Conservation (phyloP, 2,113 vertebrate genomes). For the Lagopus leucura region DNA sequence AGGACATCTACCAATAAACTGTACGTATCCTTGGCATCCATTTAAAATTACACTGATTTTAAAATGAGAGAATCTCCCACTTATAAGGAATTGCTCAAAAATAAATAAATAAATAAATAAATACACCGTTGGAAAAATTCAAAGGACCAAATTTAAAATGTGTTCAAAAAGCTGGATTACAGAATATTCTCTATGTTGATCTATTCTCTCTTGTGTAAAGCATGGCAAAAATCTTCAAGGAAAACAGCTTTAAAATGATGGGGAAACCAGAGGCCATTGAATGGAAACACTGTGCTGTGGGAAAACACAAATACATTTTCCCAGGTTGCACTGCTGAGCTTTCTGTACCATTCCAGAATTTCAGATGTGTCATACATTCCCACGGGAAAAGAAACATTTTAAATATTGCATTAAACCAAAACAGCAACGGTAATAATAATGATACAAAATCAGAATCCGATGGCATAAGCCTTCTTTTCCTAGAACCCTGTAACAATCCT, state of each 20-base stretch:
- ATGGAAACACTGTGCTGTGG: background rate
- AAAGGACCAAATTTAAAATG: background rate
- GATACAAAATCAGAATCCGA: background rate
- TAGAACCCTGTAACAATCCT: background rate
- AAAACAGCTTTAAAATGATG: background rate
- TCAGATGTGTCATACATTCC: background rate
- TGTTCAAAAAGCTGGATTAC: background rate
- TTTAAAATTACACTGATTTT: background rate
- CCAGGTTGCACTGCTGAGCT: constrained; percentile 29
- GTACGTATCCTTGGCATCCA: background rate
- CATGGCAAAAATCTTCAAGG: background rate
- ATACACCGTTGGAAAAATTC: too few relatives aligned
- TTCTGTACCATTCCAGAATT: background rate
- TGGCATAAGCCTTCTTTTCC: background rate
- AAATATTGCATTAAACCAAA: background rate
- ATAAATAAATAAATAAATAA: background rate
- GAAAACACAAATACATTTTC: constrained; percentile 24
- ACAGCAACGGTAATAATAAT: background rate
- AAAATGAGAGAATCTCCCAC: background rate
- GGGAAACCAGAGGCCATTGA: background rate
- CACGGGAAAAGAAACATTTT: constrained; percentile 12
- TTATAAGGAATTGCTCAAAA: background rate
- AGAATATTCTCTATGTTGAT: background rate
- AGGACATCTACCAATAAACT: background rate
- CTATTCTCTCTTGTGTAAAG: background rate